Conservation (phyloP, 2,888 invertebrate species). For the Perdita meconis region DNA sequence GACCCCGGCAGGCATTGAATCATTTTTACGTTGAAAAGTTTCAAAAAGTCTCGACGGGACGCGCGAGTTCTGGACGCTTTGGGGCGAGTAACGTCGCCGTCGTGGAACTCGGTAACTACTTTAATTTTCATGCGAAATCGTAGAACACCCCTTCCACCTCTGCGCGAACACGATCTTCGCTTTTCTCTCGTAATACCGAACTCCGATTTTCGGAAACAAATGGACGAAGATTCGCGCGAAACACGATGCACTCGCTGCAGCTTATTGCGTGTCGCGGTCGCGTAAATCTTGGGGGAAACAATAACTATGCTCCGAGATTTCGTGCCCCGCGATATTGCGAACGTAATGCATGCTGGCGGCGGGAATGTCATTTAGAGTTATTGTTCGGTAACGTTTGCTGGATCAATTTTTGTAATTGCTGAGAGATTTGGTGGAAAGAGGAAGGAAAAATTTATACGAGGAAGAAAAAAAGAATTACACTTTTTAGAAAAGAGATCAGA, state of each 20-base stretch:
- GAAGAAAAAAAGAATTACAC: no score
- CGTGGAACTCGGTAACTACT: slow-evolving; percentile 16
- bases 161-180: background rate
- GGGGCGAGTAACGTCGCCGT: slow-evolving; percentile 24
- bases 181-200: no score
- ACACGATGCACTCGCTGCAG: background rate
- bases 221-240: background rate
- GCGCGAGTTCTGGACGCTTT: slow-evolving; percentile 10
- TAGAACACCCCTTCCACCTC: background rate
- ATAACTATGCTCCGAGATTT: background rate
- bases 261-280: slow-evolving; percentile 1
- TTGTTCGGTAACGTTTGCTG: background rate
- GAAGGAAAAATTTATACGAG: no score
- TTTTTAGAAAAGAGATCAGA: no score
- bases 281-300: slow-evolving; percentile 16
- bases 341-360: background rate
- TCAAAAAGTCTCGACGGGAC: slow-evolving; percentile 22
- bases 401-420: no score
- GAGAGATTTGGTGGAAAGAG: no score
- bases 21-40: slow-evolving; percentile 56
- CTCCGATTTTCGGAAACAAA: background rate
- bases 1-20: slow-evolving; percentile 35
- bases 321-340: background rate
- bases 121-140: slow-evolving; percentile 26
- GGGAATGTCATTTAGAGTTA: background rate